phyloP scores from a whole-genome alignment of 2,113 vertebrate genomes.

The Alethe castanea region DNA sequence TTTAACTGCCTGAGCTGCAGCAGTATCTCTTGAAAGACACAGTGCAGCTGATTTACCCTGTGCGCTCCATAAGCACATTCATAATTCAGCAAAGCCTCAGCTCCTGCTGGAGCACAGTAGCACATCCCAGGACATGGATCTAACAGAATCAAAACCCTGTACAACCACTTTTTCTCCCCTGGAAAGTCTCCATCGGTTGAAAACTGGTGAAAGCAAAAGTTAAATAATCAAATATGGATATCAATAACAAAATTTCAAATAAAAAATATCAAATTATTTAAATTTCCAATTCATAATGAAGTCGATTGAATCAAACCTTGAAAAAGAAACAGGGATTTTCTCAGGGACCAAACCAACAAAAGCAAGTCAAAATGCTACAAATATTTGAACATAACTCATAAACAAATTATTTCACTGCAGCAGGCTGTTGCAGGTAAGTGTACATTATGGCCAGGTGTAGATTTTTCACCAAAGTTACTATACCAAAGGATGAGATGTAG shows the following conservation, averaged over 20 bases:
- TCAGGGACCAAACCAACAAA: neutral
- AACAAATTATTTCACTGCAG: neutral
- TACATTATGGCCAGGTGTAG: neutral
- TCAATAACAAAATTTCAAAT: neutral
- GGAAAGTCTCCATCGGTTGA: neutral
- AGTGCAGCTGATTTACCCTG: neutral
- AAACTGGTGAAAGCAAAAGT: neutral
- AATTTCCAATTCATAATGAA: neutral
- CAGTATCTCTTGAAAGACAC: neutral
- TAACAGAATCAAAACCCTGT: neutral
- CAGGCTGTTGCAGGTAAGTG: neutral
- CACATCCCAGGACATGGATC: neutral
- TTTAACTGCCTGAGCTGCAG: neutral
- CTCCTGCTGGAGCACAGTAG: neutral
- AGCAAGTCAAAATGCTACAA: neutral
- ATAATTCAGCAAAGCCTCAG: neutral
- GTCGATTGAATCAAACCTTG: neutral
- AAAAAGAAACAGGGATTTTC: neutral
- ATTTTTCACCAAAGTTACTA: neutral
- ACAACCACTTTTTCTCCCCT: neutral
- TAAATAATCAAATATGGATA: neutral
- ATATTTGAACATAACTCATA: neutral
- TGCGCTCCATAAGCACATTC: neutral
- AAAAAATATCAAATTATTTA: neutral
- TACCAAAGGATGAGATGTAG: neutral